Base-by-base conservation (phyloP, 2,888 invertebrate genomes). In the Tromatobia lineatoria region DNA sequence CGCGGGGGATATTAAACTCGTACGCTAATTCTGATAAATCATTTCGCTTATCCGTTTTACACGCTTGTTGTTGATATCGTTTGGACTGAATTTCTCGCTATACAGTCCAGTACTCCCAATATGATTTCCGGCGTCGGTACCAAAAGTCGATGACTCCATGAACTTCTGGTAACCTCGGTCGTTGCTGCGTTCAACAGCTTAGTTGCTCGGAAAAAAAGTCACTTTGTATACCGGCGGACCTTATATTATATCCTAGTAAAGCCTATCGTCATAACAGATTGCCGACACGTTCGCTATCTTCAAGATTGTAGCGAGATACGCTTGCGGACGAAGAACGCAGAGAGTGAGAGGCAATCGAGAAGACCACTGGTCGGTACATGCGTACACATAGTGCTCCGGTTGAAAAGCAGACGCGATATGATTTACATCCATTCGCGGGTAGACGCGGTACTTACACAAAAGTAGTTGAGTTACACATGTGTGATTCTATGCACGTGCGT, bases 221-320 rank as follows among this genome's bases (percentile, higher is more conserved):
- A 38, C 20, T 11, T n/a, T 25, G 54, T 73, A 59, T 80, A 66
- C 54, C 74, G 23, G 11, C 18, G 10, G 59, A 61, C 47, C 69
- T 64, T 29, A 64, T 18, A 13, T 75, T 84, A 34, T 45, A 75
- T 73, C 42, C 38, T 42, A 29, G 52, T 20, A 64, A 25, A 59
- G 23, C 52, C 52, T 66, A 70, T 45, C 86, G 83, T 82, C 80
- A 82, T 88, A 89, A 90, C 88, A 87, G 90, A 90, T 89, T 88
- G 87, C 88, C 86, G 73, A 88, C 88, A 87, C 87, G 86, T 86
- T 79, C 87, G 85, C 86, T 89, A 89, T 89, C 88, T 86, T 85
- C 64, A 78, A 85, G 88, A 90, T 90, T 87, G 88, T 85, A 80
- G 52, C 77, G 76, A 79, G 78, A 85, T 85, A 82, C 18, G 50